Base-by-base conservation (phyloP, 2,888 invertebrate genomes). In the Piscicola geometra region DNA sequence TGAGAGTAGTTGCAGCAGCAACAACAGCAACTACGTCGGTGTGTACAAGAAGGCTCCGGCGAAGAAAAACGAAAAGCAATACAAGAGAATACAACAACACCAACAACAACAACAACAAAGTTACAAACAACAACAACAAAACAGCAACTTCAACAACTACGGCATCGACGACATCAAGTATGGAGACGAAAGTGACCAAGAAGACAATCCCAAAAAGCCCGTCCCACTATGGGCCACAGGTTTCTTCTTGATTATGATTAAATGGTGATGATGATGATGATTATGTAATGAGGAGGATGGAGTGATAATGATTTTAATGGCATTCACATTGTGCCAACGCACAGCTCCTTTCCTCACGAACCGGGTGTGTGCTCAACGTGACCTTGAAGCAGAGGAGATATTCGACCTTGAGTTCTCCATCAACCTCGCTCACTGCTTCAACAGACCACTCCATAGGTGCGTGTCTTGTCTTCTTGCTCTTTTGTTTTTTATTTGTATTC, bases 141-240 rank as follows among this genome's bases (percentile, higher is more conserved):
- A 56, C 3, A 9, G n/a, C 60, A 56, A 56, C 60, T 18, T 18
- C 60, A 71, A n/a, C 33, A 73, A 73, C 41, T 73, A 73, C 28
- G 41, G 36, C 73, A 73, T 73, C 41, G 47, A 47, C 64, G 25
- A 73, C 60, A 30, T 73, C 30, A 73, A 73, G 41, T 73, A n/a
- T 28, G 64, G 41, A 18, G 73, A 73, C 33, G 12, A 56, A 18
- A 73, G 30, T 0, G 73, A 73, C 28, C 64, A 73, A 21, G 73
- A 73, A 64, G 21, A 36, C 64, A 25, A 21, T 0, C 73, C 73
- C 25, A 15, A 5, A 25, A 56, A 56, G n/a, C 60, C 60, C 60
- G n/a, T 56, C n/a, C 60, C 60, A 9, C 9, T 5, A 21, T 56
- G 60, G 60, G 60, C 60, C 60, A 56, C 5, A 41, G 41, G 41